Evolutionary conservation across 2,797 vertebrate species (phyloP).

Genomic region (Cyclura pinguis): DNA sequence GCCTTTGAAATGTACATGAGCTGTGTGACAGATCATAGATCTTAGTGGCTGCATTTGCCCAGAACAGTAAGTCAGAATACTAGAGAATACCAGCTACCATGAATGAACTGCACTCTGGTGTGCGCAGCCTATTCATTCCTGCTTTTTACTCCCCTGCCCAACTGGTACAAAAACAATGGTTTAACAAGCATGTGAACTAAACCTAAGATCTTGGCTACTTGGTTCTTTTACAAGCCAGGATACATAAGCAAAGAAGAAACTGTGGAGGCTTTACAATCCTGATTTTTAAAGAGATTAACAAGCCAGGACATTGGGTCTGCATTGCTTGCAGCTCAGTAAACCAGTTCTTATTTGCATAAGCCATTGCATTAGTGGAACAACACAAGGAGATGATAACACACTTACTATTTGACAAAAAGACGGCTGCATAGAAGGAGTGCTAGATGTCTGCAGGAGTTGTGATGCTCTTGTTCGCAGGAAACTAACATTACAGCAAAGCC

Average conservation of each 20-base stretch:
- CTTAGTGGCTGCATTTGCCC: background rate
- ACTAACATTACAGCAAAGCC: background rate
- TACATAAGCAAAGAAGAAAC: background rate
- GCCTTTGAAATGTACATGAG: slow-evolving; percentile 41
- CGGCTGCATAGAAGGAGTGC: background rate
- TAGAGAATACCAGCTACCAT: background rate
- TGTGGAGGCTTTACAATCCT: background rate
- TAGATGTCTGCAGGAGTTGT: background rate
- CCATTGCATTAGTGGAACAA: background rate
- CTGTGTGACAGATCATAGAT: background rate
- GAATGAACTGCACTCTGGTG: background rate
- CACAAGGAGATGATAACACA: background rate
- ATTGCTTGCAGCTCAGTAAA: background rate
- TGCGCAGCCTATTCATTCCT: background rate
- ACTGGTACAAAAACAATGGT: background rate
- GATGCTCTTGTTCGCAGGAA: slow-evolving; percentile 7
- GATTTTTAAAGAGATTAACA: background rate
- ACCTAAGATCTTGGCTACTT: background rate
- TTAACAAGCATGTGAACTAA: background rate
- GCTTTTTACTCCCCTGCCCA: background rate
- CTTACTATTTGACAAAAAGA: background rate
- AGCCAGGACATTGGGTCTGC: background rate
- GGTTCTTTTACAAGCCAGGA: too few species aligned
- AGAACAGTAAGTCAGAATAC: background rate
- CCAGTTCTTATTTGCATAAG: background rate